Base-by-base conservation (phyloP, 2,113 vertebrate genomes). In the Oncorhynchus tshawytscha region DNA sequence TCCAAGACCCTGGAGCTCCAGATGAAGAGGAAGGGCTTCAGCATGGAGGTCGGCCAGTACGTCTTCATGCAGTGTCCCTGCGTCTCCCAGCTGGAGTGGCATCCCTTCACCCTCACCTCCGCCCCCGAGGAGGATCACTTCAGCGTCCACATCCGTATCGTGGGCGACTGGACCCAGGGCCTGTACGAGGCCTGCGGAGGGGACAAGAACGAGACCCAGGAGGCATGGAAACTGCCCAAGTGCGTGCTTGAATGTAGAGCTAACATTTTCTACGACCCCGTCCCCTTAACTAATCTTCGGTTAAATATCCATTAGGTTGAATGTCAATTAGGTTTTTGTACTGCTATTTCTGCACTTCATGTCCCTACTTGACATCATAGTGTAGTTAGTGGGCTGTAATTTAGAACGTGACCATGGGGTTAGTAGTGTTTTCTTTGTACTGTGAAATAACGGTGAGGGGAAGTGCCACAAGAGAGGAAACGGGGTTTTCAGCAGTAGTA, bases 91-190 rank as follows among this genome's bases (percentile, higher is more conserved):
- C 84, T 98, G 79, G 97, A 99, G 88, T 99, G 98, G 98, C 98
- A 99, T 79, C 97, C 98, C 29, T 99, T 99, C 88, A 99, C 98
- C 24, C 25, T 99, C 88, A 99, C 97, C 59, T 99, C 97, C 1
- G 97, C 97, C 72, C 97, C 97, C 4, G 97, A 99, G 78, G 98
- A 99, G 81, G 97, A 98, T 86, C 96, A 96, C 90, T 97, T 99
- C 90, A 99, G 95, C 72, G 96, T 95, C 81, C 98, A 99, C 1
- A 93, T 99, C 85, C 96, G 97, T 20, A 97, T 97, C 0, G 95
- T 96, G 1, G 98, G 98, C 0, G 98, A 99, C 89, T 99, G 98
- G 98, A 99, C 98, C 0, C 93, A 98, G 76, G 94, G 86, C 1
- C 89, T 99, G 80, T 96, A 95, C 79, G 92, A 95, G 1, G 98